Conservation (phyloP, 1,140 invertebrate species). For the Drosophila varians region DNA sequence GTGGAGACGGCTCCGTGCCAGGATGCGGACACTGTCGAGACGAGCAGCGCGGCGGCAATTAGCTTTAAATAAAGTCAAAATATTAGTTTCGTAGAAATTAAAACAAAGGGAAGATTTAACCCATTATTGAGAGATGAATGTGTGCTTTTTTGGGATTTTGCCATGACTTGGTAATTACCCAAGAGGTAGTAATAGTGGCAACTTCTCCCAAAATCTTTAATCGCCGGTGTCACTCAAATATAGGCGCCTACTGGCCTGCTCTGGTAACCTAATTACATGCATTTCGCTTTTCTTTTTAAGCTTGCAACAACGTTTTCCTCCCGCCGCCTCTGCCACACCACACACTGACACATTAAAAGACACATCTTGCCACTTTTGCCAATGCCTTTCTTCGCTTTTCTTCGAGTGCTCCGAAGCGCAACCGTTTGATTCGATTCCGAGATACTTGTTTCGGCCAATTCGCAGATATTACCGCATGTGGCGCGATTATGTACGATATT, state of each 20-base stretch:
- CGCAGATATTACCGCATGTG: constrained; percentile 65
- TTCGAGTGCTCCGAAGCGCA: constrained; percentile 46
- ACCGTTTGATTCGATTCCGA: constrained; percentile 69
- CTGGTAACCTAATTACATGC: constrained; percentile 44
- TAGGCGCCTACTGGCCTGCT: constrained; percentile 14
- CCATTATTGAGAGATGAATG: no score
- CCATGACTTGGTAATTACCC: constrained; percentile 41
- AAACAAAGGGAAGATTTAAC: no score
- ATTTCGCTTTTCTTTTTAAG: constrained; percentile 26
- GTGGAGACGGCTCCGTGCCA: constrained; percentile 83
- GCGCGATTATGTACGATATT: constrained; percentile 52
- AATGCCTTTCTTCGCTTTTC: background rate
- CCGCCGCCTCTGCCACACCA: constrained; percentile 5
- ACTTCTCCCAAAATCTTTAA: constrained; percentile 10
- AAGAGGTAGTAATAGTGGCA: background rate
- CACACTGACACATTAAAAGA: constrained; percentile 3
- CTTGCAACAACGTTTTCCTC: constrained; percentile 38
- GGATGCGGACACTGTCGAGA: constrained; percentile 75
- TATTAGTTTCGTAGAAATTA: background rate
- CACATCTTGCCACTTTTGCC: constrained; percentile 37
- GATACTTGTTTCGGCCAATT: constrained; percentile 44
- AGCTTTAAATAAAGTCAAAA: constrained; percentile 37
- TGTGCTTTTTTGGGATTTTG: constrained; percentile 6
- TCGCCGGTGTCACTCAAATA: constrained; percentile 35
- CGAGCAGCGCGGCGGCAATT: constrained; percentile 72